phyloP scores from a whole-genome alignment of 2,113 vertebrate genomes.

The Mellivora capensis region DNA sequence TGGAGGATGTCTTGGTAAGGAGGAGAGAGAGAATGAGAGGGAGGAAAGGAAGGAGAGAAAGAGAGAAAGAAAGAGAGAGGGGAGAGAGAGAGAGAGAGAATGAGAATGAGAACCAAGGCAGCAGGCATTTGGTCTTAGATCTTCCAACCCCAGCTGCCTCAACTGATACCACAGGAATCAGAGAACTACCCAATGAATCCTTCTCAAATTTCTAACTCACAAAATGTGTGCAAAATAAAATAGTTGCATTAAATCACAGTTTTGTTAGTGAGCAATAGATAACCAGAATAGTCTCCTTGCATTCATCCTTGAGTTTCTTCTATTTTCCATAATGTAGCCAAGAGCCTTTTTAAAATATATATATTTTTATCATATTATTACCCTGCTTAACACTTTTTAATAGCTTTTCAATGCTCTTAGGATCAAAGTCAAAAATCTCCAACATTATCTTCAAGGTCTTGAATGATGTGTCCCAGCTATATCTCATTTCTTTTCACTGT shows the following conservation, averaged over 20 bases:
- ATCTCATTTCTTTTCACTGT: background rate
- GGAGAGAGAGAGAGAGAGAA: background rate
- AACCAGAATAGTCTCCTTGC: background rate
- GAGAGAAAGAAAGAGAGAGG: too few relatives aligned
- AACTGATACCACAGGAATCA: background rate
- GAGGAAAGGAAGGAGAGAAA: fast-evolving
- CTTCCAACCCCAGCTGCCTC: background rate
- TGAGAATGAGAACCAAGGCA: background rate
- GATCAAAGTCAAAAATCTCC: background rate
- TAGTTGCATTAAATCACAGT: background rate
- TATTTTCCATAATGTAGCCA: background rate
- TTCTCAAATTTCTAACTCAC: background rate
- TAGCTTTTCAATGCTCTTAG: background rate
- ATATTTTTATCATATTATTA: background rate
- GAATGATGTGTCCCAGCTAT: background rate
- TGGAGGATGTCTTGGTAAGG: background rate
- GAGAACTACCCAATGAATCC: background rate
- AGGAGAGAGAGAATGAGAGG: background rate
- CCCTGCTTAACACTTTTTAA: background rate
- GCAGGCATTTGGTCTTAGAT: background rate
- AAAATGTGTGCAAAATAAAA: background rate
- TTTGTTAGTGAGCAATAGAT: background rate
- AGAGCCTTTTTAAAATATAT: background rate
- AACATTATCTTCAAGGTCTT: background rate
- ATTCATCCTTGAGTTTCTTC: background rate